Percentiles rank a stretch among this genome's conserved stretches.
Conservation (phyloP, 2,888 invertebrate species). For the Ceratothoa steindachneri region DNA sequence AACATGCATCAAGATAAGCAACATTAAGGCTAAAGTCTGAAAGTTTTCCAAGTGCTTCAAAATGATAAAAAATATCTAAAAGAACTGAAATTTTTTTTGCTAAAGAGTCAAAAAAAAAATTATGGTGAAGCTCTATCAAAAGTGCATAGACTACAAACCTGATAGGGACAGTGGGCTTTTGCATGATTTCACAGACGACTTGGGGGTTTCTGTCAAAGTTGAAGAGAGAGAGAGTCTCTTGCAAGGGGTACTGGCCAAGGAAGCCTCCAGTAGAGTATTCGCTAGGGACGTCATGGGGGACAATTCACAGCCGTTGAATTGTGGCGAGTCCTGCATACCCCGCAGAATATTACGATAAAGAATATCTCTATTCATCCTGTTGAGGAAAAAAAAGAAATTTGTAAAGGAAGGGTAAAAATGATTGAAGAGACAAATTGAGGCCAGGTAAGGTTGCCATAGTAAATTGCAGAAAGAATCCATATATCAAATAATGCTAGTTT, state of each 20-base stretch:
- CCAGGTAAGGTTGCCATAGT: too few species aligned
- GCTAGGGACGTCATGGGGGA: constrained; percentile 35
- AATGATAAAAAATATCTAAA: too few species aligned
- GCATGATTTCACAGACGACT: too few species aligned
- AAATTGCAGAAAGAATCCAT: too few species aligned
- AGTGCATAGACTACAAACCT: too few species aligned
- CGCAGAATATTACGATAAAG: constrained; percentile 29
- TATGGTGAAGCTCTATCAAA: too few species aligned
- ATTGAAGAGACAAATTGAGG: neutral
- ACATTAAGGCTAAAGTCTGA: too few species aligned
- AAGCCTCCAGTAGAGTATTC: constrained; percentile 21
- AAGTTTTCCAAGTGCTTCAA: too few species aligned
- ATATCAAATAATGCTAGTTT: too few species aligned
- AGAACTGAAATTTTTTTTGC: too few species aligned
- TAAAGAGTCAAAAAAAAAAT: too few species aligned
- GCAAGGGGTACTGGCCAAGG: constrained; percentile 24
- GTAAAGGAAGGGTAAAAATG: neutral
- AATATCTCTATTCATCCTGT: constrained; percentile 15
- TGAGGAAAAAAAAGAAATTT: neutral
- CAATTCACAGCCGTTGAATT: constrained; percentile 4
- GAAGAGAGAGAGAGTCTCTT: constrained; percentile 24
- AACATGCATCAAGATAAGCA: too few species aligned
- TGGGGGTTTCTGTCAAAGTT: constrained; percentile 22
- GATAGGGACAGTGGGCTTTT: neutral
- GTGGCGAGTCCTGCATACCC: neutral